Evolutionary conservation across 1,140 invertebrate species (phyloP), one percentile per base, ranked within the genome.

Genomic region (Hetaerina americana): DNA sequence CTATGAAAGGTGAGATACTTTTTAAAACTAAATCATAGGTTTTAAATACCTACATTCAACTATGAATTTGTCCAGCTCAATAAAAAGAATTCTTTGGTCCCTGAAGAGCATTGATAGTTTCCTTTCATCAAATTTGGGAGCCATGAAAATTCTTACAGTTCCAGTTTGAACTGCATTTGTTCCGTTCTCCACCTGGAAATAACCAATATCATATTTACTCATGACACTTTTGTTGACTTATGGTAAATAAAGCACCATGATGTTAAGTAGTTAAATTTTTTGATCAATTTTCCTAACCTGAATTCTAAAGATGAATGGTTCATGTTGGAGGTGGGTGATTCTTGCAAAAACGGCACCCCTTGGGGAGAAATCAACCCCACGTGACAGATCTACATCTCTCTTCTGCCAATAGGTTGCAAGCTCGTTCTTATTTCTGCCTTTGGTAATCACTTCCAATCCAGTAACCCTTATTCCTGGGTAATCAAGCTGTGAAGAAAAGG

Each of bases 101-200:
- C 80, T 80, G 70, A 86, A 80, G 0, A 75, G 73, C 75, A 86
- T 74, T 1, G 79, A 76, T 27, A 79, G 75, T 1, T 85, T 85
- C 24, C 83, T 76, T 76, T 87, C 86, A 75, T 88, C 85, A 31
- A 76, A 76, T 72, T 84, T 84, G 5, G 86, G 87, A 10, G 84
- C 85, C 71, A 87, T 74, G 78, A 87, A 88, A 27, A 88, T 85
- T 12, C 87, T 80, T 15, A 86, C 85, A 85, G 87, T 10, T 84
- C 84, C 78, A 72, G 82, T 76, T 76, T 76, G 5, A 72, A 27
- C 24, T 66, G 27, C 24, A 71, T 73, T 1, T 68, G 40, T 57
- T 12, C 25, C 74, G 74, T 85, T 85, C 26, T 78, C 80, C 25
- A 79, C 76, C 78, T 80, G 71, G 8, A 71, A 70, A 71, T 5